A percentile compares a stretch with the other conserved stretches of the same genome.
These are phyloP conservation scores for Aspiorhynchus laticeps DNA, from an alignment of 2,113 vertebrate species.

Conservation along the genomic window DNA sequence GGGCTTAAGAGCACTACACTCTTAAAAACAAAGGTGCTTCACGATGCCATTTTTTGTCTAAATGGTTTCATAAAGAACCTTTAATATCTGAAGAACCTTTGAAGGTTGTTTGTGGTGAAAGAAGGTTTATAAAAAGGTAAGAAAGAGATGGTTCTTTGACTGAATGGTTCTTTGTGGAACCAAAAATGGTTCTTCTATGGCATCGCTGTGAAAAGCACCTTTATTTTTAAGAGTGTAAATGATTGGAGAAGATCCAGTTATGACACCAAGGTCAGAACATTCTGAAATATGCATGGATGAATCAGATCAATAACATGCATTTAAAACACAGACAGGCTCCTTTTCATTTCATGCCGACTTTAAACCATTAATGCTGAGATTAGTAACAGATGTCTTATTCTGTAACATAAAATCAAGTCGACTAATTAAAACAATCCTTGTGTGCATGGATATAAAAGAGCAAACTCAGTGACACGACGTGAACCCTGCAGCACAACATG, in stretches of 20 bases:
- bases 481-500: constrained; percentile 7
- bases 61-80: no score
- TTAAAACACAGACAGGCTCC: neutral
- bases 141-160: no score
- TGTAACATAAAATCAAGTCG: neutral
- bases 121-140: no score
- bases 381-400: neutral
- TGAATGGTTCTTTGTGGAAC: no score
- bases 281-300: no score
- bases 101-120: no score
- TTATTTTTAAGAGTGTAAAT: no score
- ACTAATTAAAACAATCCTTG: neutral
- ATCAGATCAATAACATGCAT: neutral
- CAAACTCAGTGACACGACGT: constrained; percentile 11
- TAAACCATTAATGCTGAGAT: neutral
- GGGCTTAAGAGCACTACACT: neutral
- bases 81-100: no score
- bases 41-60: no score
- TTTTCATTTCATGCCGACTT: neutral
- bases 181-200: no score
- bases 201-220: no score
- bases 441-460: neutral
- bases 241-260: neutral
- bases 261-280: neutral
- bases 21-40: no score